Percentiles rank a stretch among this genome's conserved stretches.
Conservation (phyloP, 2,888 invertebrate species). For the Zele albiditarsus region DNA sequence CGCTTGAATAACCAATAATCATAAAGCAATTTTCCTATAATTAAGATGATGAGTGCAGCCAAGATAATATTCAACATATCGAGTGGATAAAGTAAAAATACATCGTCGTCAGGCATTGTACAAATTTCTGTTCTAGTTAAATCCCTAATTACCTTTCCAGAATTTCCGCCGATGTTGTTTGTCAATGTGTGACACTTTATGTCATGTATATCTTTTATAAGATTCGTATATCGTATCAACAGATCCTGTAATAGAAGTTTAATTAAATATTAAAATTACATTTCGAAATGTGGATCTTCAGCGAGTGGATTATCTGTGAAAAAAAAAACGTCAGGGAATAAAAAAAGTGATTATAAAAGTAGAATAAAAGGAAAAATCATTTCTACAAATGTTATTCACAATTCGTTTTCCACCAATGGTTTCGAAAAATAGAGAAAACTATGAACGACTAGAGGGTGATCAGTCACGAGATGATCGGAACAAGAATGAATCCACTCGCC, state of each 20-base stretch:
- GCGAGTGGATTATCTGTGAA: too few species aligned
- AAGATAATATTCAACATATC: conserved; percentile 84
- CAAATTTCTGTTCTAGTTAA: conserved; percentile 83
- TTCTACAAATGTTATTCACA: too few species aligned
- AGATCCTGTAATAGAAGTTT: conserved; percentile 68
- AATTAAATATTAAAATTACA: not conserved
- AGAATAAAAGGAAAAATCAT: too few species aligned
- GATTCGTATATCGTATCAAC: conserved; percentile 76
- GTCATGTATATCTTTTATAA: conserved; percentile 81
- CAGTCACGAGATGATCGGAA: too few species aligned
- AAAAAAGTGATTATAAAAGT: too few species aligned
- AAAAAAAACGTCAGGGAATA: too few species aligned
- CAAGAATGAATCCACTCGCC: too few species aligned
- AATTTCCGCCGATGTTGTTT: conserved; percentile 78
- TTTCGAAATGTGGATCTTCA: too few species aligned
- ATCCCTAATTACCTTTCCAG: conserved; percentile 79
- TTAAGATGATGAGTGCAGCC: conserved; percentile 80
- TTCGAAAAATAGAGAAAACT: too few species aligned
- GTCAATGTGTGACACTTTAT: conserved; percentile 78
- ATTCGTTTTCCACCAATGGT: too few species aligned
- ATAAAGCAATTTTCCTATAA: conserved; percentile 84
- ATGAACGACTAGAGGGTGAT: too few species aligned
- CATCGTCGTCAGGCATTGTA: conserved; percentile 55
- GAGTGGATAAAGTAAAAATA: conserved; percentile 78
- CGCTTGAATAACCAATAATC: conserved; percentile 88